These are phyloP conservation scores for Dioctria linearis DNA, from an alignment of 2,888 invertebrate species.

Conservation along the genomic window DNA sequence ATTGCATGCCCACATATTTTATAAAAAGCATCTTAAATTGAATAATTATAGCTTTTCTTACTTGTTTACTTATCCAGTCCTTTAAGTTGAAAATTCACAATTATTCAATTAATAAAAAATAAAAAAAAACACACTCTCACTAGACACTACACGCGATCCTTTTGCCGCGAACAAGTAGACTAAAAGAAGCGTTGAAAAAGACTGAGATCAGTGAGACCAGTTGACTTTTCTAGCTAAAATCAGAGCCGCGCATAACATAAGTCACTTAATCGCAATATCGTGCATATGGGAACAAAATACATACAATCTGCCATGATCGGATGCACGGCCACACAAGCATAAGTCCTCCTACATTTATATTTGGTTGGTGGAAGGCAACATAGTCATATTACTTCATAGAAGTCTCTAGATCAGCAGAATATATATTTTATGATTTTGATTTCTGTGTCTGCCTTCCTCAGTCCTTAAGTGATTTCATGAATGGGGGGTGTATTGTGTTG, in stretches of 20 bases:
- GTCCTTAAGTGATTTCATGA: background rate
- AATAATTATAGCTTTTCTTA: background rate
- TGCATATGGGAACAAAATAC: no score
- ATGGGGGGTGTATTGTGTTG: background rate
- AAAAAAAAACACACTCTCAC: background rate
- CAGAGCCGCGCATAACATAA: background rate
- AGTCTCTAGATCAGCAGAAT: background rate
- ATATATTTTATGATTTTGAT: no score
- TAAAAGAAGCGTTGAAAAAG: background rate
- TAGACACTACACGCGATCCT: background rate
- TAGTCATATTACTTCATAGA: background rate
- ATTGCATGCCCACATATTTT: no score
- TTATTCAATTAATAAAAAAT: no score
- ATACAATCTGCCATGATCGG: no score
- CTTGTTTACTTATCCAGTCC: background rate
- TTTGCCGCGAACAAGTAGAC: background rate
- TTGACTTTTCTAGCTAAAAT: background rate
- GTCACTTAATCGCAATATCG: no score
- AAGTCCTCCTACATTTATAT: slow-evolving; percentile 7
- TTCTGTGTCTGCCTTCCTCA: no score
- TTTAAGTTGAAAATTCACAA: background rate
- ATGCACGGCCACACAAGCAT: background rate
- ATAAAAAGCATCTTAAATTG: background rate
- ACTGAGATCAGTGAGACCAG: background rate
- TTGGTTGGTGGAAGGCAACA: background rate